These are phyloP conservation scores for Colius striatus DNA, from an alignment of 2,113 vertebrate genomes.

Conservation along the genomic window DNA sequence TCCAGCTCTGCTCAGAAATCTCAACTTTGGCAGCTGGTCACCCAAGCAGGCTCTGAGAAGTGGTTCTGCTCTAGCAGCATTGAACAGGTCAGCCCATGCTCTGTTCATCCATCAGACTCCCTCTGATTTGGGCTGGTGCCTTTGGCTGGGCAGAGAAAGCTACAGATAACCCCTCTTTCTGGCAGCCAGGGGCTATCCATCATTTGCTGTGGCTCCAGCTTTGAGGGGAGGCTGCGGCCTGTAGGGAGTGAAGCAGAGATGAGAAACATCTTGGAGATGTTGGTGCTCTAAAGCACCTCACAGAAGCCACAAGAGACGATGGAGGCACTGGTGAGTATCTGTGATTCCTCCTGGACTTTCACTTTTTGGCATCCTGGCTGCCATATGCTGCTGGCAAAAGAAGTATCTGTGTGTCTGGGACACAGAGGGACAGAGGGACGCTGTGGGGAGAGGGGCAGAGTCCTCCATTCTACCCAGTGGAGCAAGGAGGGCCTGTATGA, in stretches of 20 bases:
- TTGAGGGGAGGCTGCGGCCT: background rate
- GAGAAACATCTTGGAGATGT: background rate
- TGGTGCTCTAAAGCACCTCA: background rate
- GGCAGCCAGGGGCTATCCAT: background rate
- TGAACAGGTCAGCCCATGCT: background rate
- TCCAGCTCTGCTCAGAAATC: background rate
- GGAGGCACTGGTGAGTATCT: background rate
- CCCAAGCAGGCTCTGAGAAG: background rate
- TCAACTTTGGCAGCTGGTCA: background rate
- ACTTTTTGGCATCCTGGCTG: background rate
- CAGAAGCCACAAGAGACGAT: background rate
- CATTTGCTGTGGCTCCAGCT: background rate
- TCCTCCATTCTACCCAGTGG: background rate
- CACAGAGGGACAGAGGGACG: background rate
- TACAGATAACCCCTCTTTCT: background rate
- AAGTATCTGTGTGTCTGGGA: background rate
- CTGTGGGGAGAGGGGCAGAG: background rate
- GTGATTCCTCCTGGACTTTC: background rate
- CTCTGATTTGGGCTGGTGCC: background rate
- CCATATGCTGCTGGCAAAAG: background rate
- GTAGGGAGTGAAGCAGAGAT: background rate
- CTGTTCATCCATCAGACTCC: background rate
- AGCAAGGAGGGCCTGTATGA: background rate
- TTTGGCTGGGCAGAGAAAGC: background rate
- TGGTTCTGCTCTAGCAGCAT: conserved; percentile 21